Conservation (phyloP, 2,113 vertebrate species). For the Clarias batrachus region DNA sequence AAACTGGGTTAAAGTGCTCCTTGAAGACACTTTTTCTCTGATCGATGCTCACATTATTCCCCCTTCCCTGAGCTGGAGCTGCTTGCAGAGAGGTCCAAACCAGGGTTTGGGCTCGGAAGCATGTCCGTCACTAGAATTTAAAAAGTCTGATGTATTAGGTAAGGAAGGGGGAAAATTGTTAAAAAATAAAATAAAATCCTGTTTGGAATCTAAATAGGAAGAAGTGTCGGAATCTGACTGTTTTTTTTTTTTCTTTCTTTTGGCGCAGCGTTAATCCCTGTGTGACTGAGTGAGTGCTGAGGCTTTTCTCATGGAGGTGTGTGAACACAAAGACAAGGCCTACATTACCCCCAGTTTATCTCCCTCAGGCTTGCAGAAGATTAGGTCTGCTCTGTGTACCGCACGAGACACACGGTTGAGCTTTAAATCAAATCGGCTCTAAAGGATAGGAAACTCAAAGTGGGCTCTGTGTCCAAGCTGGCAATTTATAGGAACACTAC, state of each 20-base stretch:
- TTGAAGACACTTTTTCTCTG: conserved; percentile 52
- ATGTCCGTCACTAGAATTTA: not conserved
- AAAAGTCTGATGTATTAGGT: conserved; percentile 24
- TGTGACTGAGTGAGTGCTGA: conserved; percentile 24
- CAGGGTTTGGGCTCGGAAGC: conserved; percentile 1
- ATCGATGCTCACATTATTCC: conserved; percentile 59
- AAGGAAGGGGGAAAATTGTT: not conserved
- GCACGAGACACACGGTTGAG: not conserved
- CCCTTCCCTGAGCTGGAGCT: conserved; percentile 48
- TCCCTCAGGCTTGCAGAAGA: conserved; percentile 33
- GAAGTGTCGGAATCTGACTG: not conserved
- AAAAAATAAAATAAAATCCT: not conserved
- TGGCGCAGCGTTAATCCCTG: conserved; percentile 31
- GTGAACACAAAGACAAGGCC: conserved; percentile 30
- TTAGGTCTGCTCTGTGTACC: conserved; percentile 22
- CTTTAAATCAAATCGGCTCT: not conserved
- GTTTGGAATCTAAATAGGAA: not conserved
- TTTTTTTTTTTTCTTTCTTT: conserved; percentile 2
- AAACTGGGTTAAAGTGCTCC: conserved; percentile 62
- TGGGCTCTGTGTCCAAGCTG: not conserved
- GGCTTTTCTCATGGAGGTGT: conserved; percentile 39
- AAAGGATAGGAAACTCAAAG: not conserved
- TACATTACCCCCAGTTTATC: conserved; percentile 20
- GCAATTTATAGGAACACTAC: not conserved
- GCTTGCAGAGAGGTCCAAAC: conserved; percentile 43